Evolutionary conservation across 2,113 vertebrate genomes (phyloP), one percentile per base, ranked within the genome.

Genomic region (Sterrhoptilus dennistouni): DNA sequence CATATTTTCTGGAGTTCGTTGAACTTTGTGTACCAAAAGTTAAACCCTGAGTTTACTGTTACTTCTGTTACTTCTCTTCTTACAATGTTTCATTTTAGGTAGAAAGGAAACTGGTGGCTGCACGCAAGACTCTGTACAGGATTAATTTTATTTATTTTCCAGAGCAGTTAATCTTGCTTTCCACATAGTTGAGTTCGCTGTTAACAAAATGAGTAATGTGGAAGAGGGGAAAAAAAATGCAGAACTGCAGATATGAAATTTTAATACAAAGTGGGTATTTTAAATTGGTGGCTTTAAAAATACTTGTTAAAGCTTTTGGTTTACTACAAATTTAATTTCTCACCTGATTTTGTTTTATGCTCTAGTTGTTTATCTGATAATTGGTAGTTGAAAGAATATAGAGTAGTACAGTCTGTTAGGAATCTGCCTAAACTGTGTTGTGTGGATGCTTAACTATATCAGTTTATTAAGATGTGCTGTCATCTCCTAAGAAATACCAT

Each of bases 31-130:
- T 40, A 9, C 40, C 22, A 7, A 8, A 54, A 65, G 23, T 72
- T 63, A 23, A 90, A 28, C 0, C 21, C 16, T 3, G 9, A 17
- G 23, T 56, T 49, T 31, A 38, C 15, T 59, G 52, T 56, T 69
- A 38, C 12, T 38, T 38, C 38, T 42, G 50, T 16, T 27, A 44
- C 12, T 42, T 70, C 38, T 66, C 12, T 72, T 82, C 40, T 79
- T n/a, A 23, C 2, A 6, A 8, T 0, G 1, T 81, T 81, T 56
- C 5, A 1, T n/a, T 52, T 52, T 56, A n/a, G 15, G 14, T 61
- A 24, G 60, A 44, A 88, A 35, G 59, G 47, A 70, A 72, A 20
- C 33, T 12, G 25, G 11, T 80, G 54, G 27, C 36, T 65, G 8
- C 50, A 14, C 6, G 0, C 38, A 52, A 28, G 14, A 27, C 38